Percentiles rank a stretch among this genome's conserved stretches.
Evolutionary conservation across 1,140 invertebrate genomes (phyloP).

Genomic region (Anthonomus grandis): DNA sequence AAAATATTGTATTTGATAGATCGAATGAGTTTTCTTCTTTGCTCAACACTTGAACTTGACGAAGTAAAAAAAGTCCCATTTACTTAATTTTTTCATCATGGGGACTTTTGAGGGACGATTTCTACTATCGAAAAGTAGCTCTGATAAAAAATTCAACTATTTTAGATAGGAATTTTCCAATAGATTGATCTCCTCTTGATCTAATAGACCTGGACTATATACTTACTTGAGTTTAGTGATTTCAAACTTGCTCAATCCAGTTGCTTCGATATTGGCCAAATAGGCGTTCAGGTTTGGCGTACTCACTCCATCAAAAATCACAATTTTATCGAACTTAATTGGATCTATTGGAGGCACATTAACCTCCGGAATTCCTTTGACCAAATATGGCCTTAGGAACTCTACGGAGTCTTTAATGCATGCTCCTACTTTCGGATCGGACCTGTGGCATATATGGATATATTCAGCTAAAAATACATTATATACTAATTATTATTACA

Average conservation of each 20-base stretch:
- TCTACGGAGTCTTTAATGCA: conserved; percentile 66
- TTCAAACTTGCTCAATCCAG: conserved; percentile 19
- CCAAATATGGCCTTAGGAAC: conserved; percentile 56
- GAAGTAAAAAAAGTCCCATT: too few species aligned
- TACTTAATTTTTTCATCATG: too few species aligned
- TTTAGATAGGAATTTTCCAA: too few species aligned
- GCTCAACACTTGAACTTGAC: too few species aligned
- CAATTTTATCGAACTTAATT: conserved; percentile 55
- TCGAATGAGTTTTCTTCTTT: too few species aligned
- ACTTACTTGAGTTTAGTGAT: conserved; percentile 26
- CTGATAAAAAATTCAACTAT: neutral
- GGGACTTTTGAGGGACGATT: too few species aligned
- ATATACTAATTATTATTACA: too few species aligned
- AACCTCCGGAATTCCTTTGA: conserved; percentile 63
- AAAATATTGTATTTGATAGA: too few species aligned
- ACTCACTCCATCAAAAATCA: conserved; percentile 9
- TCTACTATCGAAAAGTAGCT: conserved; percentile 1
- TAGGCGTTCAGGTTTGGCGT: conserved; percentile 2
- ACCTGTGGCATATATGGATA: conserved; percentile 63
- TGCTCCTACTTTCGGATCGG: conserved; percentile 59
- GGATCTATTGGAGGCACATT: conserved; percentile 65
- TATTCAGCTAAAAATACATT: conserved; percentile 61
- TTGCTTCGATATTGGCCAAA: conserved; percentile 12
- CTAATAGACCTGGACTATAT: neutral
- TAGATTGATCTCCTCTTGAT: too few species aligned